Base-by-base conservation (phyloP, 2,113 vertebrate species). In the Cyprinodon variegatus region DNA sequence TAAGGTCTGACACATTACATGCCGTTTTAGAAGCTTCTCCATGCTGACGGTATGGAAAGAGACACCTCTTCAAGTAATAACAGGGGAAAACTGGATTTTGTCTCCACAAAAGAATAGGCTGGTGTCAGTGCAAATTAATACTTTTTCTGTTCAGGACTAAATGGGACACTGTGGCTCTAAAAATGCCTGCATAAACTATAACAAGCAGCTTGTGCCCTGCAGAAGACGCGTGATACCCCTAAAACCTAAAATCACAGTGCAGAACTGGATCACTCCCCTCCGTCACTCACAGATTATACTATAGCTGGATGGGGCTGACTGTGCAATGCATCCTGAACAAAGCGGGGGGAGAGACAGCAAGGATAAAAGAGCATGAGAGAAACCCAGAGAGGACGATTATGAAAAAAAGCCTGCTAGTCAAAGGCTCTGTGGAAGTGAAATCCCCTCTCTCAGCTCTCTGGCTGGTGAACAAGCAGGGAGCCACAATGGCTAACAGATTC, bases 401-500 rank as follows among this genome's bases (percentile, higher is more conserved):
- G 77, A 68, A 72, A 73, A 60, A 86, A 68, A 79, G 77, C 43
- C 79, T 78, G 83, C 86, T 85, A 61, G 84, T 90, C 85, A 90
- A 84, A 73, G 87, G 86, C 90, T 89, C 81, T 88, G 79, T 83
- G 71, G 79, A 82, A 74, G 84, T 88, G 79, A 88, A 90, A 91
- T 91, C 90, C 86, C 87, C 78, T 78, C 87, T 87, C 87, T 92
- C 91, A 90, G 88, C 91, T 89, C 82, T 91, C 87, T 91, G 91
- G 84, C 86, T 82, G 78, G 74, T 68, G 79, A 87, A 83, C 87
- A 89, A 79, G 90, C 90, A 85, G 81, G 64, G 82, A 84, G 73
- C 79, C 78, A 91, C 91, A 91, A 92, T 88, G 85, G 88, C 83
- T 64, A 61, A 85, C 85, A 88, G 87, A 92, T 92, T 91, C 85